Evolutionary conservation across 2,888 invertebrate species (phyloP).

Genomic region (Mimachlamys varia): DNA sequence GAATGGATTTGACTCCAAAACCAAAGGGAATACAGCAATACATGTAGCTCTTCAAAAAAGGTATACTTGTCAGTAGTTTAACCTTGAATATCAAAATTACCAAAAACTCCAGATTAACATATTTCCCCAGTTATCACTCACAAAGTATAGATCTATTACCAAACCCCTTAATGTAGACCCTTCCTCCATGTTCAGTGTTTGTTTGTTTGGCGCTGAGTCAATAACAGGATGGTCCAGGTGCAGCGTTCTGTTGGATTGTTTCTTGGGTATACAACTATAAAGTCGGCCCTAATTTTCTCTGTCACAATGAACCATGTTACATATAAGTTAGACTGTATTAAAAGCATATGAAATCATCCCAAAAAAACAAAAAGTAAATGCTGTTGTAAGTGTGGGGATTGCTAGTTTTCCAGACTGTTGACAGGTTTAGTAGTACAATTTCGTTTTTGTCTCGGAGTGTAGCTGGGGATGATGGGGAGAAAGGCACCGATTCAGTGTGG

Average conservation of each 20-base stretch:
- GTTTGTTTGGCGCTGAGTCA: neutral
- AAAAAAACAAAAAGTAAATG: neutral
- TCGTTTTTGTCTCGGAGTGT: neutral
- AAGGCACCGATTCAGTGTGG: neutral
- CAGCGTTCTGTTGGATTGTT: neutral
- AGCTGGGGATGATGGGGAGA: neutral
- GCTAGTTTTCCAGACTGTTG: no score
- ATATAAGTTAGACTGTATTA: neutral
- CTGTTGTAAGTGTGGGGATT: neutral
- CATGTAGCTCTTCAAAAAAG: no score
- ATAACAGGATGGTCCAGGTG: neutral
- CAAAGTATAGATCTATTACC: neutral
- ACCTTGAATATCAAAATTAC: no score
- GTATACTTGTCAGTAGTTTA: no score
- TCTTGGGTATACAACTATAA: neutral
- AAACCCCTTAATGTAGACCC: neutral
- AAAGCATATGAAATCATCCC: neutral
- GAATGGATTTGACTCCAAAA: no score
- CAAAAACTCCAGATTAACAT: no score
- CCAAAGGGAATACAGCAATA: no score
- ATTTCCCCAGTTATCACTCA: no score
- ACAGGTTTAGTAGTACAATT: no score
- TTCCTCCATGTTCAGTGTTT: neutral
- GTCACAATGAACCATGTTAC: neutral
- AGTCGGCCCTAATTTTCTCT: neutral